Percentiles rank a stretch among this genome's conserved stretches.
Conservation (phyloP, 2,113 vertebrate species). For the Aix galericulata region DNA sequence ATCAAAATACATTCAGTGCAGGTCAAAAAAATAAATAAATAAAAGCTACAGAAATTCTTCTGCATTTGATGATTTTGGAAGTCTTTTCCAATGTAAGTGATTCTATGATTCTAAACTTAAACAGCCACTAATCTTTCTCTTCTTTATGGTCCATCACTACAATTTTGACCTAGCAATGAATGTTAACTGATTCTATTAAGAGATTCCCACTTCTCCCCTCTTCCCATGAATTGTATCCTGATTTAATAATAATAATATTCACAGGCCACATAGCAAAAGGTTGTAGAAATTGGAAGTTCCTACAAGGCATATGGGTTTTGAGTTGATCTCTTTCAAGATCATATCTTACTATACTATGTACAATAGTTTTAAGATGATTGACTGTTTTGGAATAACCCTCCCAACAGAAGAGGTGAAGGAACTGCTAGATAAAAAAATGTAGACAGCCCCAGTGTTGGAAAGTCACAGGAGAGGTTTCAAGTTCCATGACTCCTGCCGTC, state of each 20-base stretch:
- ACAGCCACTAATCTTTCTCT: background rate
- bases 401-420: background rate
- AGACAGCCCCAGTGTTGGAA: background rate
- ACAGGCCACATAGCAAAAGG: background rate
- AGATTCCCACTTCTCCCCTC: background rate
- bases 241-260: background rate
- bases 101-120: background rate
- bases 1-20: background rate
- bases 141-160: background rate
- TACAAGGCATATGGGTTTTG: background rate
- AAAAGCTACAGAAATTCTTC: background rate
- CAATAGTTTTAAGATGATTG: background rate
- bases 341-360: rapidly evolving
- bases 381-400: background rate
- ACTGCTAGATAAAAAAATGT: background rate
- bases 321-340: background rate
- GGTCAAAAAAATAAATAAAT: background rate
- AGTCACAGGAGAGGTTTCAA: background rate
- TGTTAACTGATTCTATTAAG: background rate
- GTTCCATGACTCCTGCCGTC: background rate
- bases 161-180: background rate
- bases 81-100: too few species aligned
- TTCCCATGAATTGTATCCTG: background rate
- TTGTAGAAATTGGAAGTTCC: background rate
- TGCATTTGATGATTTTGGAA: too few species aligned